Evolutionary conservation across 1,140 invertebrate species (phyloP), one percentile per base, ranked within the genome.

Genomic region (Eubasilissa regina): DNA sequence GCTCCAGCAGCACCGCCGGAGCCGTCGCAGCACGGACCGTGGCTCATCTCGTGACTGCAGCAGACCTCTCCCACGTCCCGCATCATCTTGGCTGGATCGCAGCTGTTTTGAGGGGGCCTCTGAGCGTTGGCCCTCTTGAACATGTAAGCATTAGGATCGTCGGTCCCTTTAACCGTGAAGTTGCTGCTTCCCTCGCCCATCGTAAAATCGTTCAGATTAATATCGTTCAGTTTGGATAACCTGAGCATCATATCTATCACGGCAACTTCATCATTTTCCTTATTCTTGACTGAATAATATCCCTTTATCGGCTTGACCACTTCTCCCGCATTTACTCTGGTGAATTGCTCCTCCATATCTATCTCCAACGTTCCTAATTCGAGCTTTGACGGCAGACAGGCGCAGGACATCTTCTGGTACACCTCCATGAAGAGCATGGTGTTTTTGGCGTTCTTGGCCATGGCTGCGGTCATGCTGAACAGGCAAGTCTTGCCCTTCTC

Each of bases 221-320:
- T 62, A 9, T 60, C 17, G 13, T 62, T 21, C 44, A 75, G 47
- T 11, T 75, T 75, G 9, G 74, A 60, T 12, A 75, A n/a, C 19
- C 74, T 75, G n/a, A 75, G 4, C 45, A 75, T 75, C 44, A 75
- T 62, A 11, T 75, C 74, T 19, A 75, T 11, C 6, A 64, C 17
- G 12, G 55, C 74, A 3, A 62, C 19, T 19, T 75, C 74, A 19
- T 75, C 74, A 11, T 47, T 19, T 13, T 75, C 74, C 1, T 56
- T 0, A 25, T 75, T 75, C 12, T 15, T 12, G 4, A 75, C 17
- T 10, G 74, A 19, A 21, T 75, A 75, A 48, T 9, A 75, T 6
- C 58, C 58, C 48, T 75, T 74, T 10, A 74, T 56, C 12, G 70
- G 70, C 43, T 43, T 74, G 3, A 56, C 53, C 4, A 51, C 21